A percentile compares a stretch with the other conserved stretches of the same genome.
Evolutionary conservation across 2,797 vertebrate species (phyloP).

Genomic region (Sebastes steindachneri): DNA sequence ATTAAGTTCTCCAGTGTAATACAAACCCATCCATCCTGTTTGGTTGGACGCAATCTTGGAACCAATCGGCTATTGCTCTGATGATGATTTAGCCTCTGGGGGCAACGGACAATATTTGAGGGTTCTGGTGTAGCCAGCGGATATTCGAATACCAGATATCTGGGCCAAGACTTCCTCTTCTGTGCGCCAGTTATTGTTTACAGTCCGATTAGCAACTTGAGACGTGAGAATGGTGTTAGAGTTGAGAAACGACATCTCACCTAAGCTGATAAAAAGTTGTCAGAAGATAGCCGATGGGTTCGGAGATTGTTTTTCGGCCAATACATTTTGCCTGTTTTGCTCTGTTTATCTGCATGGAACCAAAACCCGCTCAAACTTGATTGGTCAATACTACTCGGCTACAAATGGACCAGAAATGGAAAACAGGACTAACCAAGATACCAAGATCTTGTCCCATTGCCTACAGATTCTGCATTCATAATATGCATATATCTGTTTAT

Average conservation of each 20-base stretch:
- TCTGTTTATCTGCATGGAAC: background rate
- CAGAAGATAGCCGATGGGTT: background rate
- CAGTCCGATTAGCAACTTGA: too few species aligned
- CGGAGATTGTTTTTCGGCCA: background rate
- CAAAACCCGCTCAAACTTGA: background rate
- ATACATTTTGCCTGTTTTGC: background rate
- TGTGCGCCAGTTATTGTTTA: too few species aligned
- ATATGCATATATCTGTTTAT: background rate
- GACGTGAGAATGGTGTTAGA: too few species aligned
- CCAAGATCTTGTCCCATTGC: background rate
- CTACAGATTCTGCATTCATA: background rate
- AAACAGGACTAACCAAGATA: background rate
- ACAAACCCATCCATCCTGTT: constrained; percentile 28
- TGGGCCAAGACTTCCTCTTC: too few species aligned
- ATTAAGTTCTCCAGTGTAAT: background rate
- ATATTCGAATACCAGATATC: too few species aligned
- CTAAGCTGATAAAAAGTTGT: background rate
- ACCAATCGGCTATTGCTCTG: too few species aligned
- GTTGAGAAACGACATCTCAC: too few species aligned
- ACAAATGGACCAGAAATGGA: background rate
- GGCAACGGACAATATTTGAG: too few species aligned
- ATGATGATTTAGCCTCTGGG: too few species aligned
- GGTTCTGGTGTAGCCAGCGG: too few species aligned
- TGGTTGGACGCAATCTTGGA: background rate
- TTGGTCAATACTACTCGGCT: background rate